Base-by-base conservation (phyloP, 2,113 vertebrate species). In the Dinomys branickii region DNA sequence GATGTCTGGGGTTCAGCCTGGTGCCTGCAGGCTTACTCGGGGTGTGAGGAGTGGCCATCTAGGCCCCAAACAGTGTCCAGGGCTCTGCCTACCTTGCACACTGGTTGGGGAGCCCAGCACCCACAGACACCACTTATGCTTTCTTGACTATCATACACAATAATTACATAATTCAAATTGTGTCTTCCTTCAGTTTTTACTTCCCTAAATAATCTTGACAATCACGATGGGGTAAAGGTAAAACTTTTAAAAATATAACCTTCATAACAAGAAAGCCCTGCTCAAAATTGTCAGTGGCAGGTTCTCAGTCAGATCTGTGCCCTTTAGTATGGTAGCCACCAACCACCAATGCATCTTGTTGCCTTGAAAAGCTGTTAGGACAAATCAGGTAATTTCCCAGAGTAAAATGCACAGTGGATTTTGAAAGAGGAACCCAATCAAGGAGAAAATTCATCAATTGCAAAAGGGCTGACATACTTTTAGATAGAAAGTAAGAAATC, bases 161-260 rank as follows among this genome's bases (percentile, higher is more conserved):
- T 14, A 81, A 71, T 81, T 73, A n/a, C 7, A 63, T 81, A 81
- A 73, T 81, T n/a, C 52, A 63, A 71, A 63, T 9, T 50, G 12
- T 4, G 20, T 73, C n/a, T 7, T 44, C n/a, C 52, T 86, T 90
- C 30, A 52, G 67, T 50, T 44, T 92, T 69, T 41, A 16, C 22
- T 56, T 85, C 44, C 30, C 44, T 63, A 85, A 80, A 56, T 81
- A 85, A 94, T 63, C 65, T 86, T 86, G 71, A 47, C 52, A 93
- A 63, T 61, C 22, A 61, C 14, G 35, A 80, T 59, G 77, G 35
- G 41, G 78, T 80, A 58, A 69, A 78, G 35, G 78, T 71, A 58
- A 69, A 52, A 47, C 19, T 35, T 85, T 16, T 85, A 80, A 50
- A 89, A 91, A 81, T 38, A 44, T 47, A 73, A 16, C n/a, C 14